These are phyloP conservation scores for Camponotus pennsylvanicus DNA, from an alignment of 1,140 invertebrate genomes.

Conservation along the genomic window DNA sequence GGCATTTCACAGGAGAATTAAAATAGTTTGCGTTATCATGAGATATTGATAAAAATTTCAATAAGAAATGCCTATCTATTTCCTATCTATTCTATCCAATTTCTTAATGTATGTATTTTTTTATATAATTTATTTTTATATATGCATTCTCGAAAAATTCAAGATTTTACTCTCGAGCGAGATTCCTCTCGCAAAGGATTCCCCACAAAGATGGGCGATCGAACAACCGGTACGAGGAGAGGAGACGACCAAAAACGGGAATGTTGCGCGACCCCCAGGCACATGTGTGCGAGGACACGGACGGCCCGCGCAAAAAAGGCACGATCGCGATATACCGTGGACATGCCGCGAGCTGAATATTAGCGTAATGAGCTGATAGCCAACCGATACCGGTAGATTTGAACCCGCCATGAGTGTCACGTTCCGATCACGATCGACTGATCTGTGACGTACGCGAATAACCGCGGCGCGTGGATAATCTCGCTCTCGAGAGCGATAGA, in stretches of 20 bases:
- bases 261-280: slow-evolving; percentile 11
- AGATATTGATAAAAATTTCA: background rate
- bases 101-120: background rate
- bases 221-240: background rate
- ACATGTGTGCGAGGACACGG: background rate
- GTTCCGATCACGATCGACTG: slow-evolving; percentile 68
- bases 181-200: slow-evolving; percentile 11
- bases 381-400: slow-evolving; percentile 77
- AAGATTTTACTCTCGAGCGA: background rate
- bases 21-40: background rate
- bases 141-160: background rate
- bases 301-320: slow-evolving; percentile 73
- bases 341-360: slow-evolving; percentile 81
- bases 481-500: slow-evolving; percentile 19
- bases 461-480: slow-evolving; percentile 59
- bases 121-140: background rate
- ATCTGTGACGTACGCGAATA: slow-evolving; percentile 50
- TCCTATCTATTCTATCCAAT: background rate
- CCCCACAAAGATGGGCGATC: slow-evolving; percentile 40
- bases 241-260: slow-evolving; percentile 60
- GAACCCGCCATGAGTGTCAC: slow-evolving; percentile 71
- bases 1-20: too few relatives aligned
- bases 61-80: background rate
- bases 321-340: slow-evolving; percentile 79
- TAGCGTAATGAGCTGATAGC: slow-evolving; percentile 83